These are phyloP conservation scores for Osmerus eperlanus DNA, from an alignment of 2,113 vertebrate genomes.

Conservation along the genomic window DNA sequence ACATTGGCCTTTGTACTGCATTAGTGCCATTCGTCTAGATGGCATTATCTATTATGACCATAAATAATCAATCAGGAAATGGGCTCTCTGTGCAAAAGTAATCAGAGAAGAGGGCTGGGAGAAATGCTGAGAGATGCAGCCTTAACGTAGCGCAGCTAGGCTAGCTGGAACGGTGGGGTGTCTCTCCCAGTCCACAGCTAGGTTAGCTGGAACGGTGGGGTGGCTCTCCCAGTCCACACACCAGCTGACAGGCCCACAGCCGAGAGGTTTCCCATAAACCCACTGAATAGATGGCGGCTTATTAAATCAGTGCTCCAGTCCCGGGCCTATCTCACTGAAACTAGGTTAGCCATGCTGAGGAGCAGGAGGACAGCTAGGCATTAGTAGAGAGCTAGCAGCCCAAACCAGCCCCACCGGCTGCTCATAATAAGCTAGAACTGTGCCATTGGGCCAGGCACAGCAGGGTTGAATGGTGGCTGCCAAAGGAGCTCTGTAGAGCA, in stretches of 20 bases:
- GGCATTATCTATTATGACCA: conserved; percentile 38
- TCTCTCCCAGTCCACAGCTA: background rate
- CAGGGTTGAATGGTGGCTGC: background rate
- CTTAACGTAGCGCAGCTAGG: conserved; percentile 12
- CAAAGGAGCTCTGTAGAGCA: background rate
- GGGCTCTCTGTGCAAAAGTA: conserved; percentile 35
- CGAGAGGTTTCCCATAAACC: conserved; percentile 23
- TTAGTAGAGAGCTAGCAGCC: background rate
- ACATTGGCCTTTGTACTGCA: conserved; percentile 23
- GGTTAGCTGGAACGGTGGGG: background rate
- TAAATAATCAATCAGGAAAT: conserved; percentile 55
- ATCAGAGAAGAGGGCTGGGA: background rate
- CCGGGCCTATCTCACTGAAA: conserved; percentile 23
- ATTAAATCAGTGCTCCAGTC: conserved; percentile 9
- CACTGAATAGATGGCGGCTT: background rate
- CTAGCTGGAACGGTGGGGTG: background rate
- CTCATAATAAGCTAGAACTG: background rate
- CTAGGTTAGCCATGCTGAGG: conserved; percentile 28
- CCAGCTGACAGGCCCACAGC: conserved; percentile 14
- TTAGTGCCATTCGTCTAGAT: conserved; percentile 39
- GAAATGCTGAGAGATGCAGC: conserved; percentile 12
- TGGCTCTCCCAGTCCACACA: background rate
- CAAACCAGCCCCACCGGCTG: background rate
- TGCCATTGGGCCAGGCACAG: background rate
- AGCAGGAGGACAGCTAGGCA: conserved; percentile 20